Conservation (phyloP, 2,888 invertebrate species). For the Pollenia griseotomentosa region DNA sequence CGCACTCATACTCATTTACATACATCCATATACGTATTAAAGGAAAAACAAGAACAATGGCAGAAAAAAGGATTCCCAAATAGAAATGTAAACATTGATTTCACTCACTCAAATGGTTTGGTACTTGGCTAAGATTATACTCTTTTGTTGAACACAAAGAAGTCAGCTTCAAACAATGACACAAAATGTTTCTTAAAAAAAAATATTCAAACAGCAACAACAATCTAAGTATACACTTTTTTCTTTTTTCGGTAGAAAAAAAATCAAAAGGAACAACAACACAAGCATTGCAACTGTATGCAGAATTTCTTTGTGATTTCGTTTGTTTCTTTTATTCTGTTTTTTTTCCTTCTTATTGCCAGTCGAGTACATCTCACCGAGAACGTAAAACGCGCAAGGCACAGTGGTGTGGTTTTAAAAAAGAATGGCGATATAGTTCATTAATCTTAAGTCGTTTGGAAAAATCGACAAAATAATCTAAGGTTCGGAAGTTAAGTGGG, state of each 20-base stretch:
- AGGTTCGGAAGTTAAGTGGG: too few species aligned
- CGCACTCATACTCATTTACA: background rate
- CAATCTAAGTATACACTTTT: slow-evolving; percentile 8
- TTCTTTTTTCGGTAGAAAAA: background rate
- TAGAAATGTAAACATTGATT: slow-evolving; percentile 67
- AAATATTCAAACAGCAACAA: slow-evolving; percentile 5
- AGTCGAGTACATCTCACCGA: slow-evolving; percentile 56
- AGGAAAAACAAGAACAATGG: background rate
- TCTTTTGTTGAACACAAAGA: slow-evolving; percentile 42
- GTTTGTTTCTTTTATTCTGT: slow-evolving; percentile 31
- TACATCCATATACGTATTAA: background rate
- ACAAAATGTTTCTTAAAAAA: slow-evolving; percentile 31
- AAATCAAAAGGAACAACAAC: slow-evolving; percentile 20
- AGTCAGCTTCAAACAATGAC: background rate
- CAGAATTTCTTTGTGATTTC: slow-evolving; percentile 51
- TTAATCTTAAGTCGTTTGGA: too few species aligned
- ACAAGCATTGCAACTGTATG: slow-evolving; percentile 54
- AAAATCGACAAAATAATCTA: too few species aligned
- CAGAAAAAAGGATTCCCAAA: slow-evolving; percentile 44
- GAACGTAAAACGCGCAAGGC: slow-evolving; percentile 14
- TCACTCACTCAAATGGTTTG: slow-evolving; percentile 57
- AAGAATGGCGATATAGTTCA: too few species aligned
- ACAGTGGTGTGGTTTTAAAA: background rate
- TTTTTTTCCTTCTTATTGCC: slow-evolving; percentile 13
- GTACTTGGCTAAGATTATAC: slow-evolving; percentile 58